Conservation (phyloP, 2,888 invertebrate species). For the Cyrtodaria siliqua region DNA sequence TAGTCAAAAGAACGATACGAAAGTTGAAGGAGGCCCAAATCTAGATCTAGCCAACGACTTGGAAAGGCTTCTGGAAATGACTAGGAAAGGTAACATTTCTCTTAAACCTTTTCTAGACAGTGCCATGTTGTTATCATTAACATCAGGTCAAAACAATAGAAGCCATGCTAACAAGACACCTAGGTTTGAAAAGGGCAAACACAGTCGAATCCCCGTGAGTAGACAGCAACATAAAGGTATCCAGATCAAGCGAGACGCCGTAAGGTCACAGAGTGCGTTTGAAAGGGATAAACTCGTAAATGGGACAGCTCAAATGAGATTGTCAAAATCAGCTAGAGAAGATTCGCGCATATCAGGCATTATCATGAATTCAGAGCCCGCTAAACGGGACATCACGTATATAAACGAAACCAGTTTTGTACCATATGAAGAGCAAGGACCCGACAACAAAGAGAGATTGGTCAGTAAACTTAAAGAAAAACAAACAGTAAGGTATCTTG, state of each 20-base stretch:
- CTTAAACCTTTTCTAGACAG: slow-evolving; percentile 34
- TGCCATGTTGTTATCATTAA: slow-evolving; percentile 10
- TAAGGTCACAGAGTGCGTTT: background rate
- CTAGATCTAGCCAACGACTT: slow-evolving; percentile 13
- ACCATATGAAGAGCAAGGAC: slow-evolving; percentile 46
- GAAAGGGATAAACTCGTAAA: background rate
- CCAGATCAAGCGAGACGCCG: background rate
- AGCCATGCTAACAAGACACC: too few species aligned
- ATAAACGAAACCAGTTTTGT: slow-evolving; percentile 22
- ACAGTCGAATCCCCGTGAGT: background rate
- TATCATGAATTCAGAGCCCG: background rate
- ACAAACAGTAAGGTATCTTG: slow-evolving; percentile 38
- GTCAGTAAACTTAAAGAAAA: slow-evolving; percentile 14
- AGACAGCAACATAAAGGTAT: background rate
- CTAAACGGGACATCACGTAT: slow-evolving; percentile 1
- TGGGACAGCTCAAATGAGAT: slow-evolving; percentile 2
- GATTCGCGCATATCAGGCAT: slow-evolving; percentile 6
- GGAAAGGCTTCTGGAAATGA: slow-evolving; percentile 15
- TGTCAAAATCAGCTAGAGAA: slow-evolving; percentile 34
- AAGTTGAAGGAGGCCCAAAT: too few species aligned
- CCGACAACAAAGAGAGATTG: slow-evolving; percentile 7
- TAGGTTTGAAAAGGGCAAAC: background rate
- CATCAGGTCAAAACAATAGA: slow-evolving; percentile 1
- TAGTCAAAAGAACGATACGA: too few species aligned
- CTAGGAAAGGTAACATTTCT: slow-evolving; percentile 24